Percentiles rank a stretch among this genome's conserved stretches.
Evolutionary conservation across 1,140 invertebrate genomes (phyloP).

Genomic region (Holotrichia oblita): DNA sequence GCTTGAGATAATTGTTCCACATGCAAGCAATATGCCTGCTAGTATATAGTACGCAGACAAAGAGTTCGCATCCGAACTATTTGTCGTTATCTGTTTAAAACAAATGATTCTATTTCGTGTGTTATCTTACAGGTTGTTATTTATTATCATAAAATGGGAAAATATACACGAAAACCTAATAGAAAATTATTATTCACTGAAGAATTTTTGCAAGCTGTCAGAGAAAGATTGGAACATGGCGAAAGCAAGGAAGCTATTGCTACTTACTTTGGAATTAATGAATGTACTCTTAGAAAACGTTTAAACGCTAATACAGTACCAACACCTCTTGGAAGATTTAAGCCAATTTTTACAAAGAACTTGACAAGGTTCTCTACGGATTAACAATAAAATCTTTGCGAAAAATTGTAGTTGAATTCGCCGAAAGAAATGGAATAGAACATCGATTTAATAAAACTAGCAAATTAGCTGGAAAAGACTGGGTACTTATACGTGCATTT

Average conservation of each 20-base stretch:
- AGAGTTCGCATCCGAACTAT: neutral
- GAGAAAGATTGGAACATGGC: neutral
- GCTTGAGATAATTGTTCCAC: neutral
- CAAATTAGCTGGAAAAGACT: no score
- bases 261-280: neutral
- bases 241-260: neutral
- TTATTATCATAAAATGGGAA: conserved; percentile 3
- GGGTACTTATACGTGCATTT: no score
- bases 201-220: neutral
- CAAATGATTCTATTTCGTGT: neutral
- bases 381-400: no score
- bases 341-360: no score
- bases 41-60: neutral
- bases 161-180: neutral
- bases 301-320: neutral
- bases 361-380: no score
- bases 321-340: neutral
- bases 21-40: neutral
- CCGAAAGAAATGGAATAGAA: no score
- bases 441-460: no score
- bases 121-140: neutral
- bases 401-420: no score
- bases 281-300: neutral
- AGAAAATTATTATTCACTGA: neutral
- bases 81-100: neutral